These are phyloP conservation scores for Micrastur ruficollis DNA, from an alignment of 2,797 vertebrate species.

Conservation along the genomic window DNA sequence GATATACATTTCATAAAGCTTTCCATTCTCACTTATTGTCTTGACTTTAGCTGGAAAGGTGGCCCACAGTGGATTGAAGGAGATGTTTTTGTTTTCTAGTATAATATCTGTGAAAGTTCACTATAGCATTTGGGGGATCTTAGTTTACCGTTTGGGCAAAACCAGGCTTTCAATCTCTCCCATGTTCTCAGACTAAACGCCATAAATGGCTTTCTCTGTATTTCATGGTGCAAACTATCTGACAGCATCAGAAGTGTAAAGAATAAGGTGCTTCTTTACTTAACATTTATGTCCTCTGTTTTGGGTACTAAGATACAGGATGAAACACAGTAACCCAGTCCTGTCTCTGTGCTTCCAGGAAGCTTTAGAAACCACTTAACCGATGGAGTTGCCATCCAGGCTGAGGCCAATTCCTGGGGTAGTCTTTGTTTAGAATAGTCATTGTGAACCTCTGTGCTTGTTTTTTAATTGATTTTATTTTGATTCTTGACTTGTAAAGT, in stretches of 20 bases:
- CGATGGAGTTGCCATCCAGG: not conserved
- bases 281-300: not conserved
- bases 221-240: not conserved
- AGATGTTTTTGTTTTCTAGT: not conserved
- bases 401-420: not conserved
- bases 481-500: constrained; percentile 70
- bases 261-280: not conserved
- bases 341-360: constrained; percentile 9
- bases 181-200: not conserved
- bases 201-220: not conserved
- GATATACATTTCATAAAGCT: not conserved
- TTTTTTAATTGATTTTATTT: constrained; percentile 62
- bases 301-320: constrained; percentile 25
- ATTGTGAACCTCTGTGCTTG: constrained; percentile 65
- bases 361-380: constrained; percentile 20
- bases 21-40: not conserved
- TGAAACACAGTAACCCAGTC: constrained; percentile 15
- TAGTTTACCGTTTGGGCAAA: not conserved
- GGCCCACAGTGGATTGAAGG: not conserved
- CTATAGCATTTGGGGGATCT: not conserved
- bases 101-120: not conserved
- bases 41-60: not conserved
- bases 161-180: not conserved
- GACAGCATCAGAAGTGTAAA: not conserved
- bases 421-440: constrained; percentile 27